phyloP scores from a whole-genome alignment of 2,797 vertebrate species.

The Tapirus indicus region DNA sequence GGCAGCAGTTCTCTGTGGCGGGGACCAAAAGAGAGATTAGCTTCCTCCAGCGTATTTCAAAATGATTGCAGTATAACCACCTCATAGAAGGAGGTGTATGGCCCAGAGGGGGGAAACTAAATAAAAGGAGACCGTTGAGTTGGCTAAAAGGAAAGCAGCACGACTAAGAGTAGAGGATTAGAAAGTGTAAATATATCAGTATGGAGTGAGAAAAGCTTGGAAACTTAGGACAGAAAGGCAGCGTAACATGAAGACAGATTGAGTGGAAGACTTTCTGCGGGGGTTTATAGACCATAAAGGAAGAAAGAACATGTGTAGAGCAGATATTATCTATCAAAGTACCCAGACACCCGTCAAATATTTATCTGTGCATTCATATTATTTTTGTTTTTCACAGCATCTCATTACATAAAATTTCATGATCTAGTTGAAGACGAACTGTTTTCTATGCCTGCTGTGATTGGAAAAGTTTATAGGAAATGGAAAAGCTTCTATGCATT shows the following conservation, averaged over 20 bases:
- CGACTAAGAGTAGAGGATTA: not conserved
- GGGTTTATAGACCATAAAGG: not conserved
- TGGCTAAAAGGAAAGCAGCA: not conserved
- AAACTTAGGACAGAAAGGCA: not conserved
- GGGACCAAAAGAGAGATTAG: not conserved
- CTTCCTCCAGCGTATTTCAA: not conserved
- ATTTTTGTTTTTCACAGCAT: conserved; percentile 61
- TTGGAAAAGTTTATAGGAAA: conserved; percentile 64
- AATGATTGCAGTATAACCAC: not conserved
- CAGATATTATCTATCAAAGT: conserved; percentile 34
- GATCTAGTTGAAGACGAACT: conserved; percentile 60
- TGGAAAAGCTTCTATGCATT: conserved; percentile 22
- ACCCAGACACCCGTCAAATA: conserved; percentile 1
- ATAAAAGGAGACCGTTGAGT: not conserved
- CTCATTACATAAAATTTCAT: conserved; percentile 68
- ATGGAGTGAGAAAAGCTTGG: not conserved
- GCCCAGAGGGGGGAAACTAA: not conserved
- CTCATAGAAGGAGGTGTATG: not conserved
- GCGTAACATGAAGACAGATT: not conserved
- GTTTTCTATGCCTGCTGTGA: conserved; percentile 73
- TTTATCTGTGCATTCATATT: conserved; percentile 43
- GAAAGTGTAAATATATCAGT: not conserved
- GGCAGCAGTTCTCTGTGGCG: not conserved
- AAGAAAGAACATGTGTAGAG: not conserved
- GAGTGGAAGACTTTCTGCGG: not conserved